phyloP scores from a whole-genome alignment of 92 coral and sea anemone species.

The Paragorgia papillata region DNA sequence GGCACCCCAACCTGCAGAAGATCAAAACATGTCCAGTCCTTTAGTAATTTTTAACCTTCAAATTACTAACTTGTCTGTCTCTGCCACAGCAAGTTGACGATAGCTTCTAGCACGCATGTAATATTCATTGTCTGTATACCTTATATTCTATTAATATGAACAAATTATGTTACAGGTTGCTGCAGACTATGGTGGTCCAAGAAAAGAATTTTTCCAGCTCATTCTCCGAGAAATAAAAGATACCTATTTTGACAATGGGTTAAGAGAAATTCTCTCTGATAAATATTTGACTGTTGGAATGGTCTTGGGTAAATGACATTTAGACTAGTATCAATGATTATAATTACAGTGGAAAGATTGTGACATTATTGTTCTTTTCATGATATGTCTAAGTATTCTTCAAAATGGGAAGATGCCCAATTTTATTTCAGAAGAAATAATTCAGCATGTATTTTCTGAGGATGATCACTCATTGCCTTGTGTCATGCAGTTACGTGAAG shows the following conservation, averaged over 20 bases:
- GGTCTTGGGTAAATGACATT: conserved; percentile 17
- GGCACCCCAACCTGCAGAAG: too few species aligned
- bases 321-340: not conserved
- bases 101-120: too few species aligned
- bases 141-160: too few species aligned
- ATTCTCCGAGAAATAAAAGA: conserved; percentile 17
- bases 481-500: conserved; percentile 41
- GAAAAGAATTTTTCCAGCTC: conserved; percentile 12
- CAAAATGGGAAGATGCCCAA: conserved; percentile 56
- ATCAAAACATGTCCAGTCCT: too few species aligned
- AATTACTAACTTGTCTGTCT: too few species aligned
- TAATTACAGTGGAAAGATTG: not conserved
- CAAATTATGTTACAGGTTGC: conserved; percentile 8
- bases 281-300: conserved; percentile 10
- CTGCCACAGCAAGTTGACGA: too few species aligned
- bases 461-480: conserved; percentile 48
- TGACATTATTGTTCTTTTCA: conserved; percentile 3
- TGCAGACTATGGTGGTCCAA: conserved; percentile 20
- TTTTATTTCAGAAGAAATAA: conserved; percentile 45
- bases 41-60: too few species aligned
- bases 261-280: not conserved
- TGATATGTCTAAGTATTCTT: conserved; percentile 51
- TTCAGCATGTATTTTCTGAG: conserved; percentile 43
- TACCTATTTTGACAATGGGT: conserved; percentile 16
- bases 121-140: too few species aligned